A percentile compares a stretch with the other conserved stretches of the same genome.
Evolutionary conservation across 2,888 invertebrate genomes (phyloP).

Genomic region (Oligia fasciuncula): DNA sequence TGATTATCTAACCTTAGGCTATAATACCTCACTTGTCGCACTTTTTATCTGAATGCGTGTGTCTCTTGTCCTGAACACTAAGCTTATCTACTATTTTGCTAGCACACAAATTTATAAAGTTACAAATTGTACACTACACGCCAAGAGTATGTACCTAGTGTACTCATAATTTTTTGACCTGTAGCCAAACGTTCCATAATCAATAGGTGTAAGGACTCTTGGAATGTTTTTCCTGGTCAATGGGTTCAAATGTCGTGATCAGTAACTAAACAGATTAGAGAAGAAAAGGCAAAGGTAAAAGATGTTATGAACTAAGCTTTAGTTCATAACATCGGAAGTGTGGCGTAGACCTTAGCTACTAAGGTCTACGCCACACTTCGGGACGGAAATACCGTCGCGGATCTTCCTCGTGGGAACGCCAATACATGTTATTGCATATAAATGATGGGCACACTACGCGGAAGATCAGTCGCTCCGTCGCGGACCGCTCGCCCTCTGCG

Average conservation of each 20-base stretch:
- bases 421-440: no score
- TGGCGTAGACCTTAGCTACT: no score
- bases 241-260: not conserved
- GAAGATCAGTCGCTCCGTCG: no score
- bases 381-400: no score
- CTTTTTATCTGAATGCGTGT: not conserved
- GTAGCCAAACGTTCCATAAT: slow-evolving; percentile 17
- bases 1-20: no score
- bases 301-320: not conserved
- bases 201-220: slow-evolving; percentile 11
- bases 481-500: no score
- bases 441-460: no score
- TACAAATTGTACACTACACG: not conserved
- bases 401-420: no score
- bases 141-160: not conserved
- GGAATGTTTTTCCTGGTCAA: not conserved
- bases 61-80: not conserved
- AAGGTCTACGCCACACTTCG: not conserved
- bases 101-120: not conserved
- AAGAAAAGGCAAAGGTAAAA: not conserved
- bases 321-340: no score
- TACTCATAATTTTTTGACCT: slow-evolving; percentile 11
- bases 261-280: not conserved
- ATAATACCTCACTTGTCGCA: not conserved
- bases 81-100: not conserved